phyloP scores from a whole-genome alignment of 2,113 vertebrate species.

The Argyrosomus japonicus region DNA sequence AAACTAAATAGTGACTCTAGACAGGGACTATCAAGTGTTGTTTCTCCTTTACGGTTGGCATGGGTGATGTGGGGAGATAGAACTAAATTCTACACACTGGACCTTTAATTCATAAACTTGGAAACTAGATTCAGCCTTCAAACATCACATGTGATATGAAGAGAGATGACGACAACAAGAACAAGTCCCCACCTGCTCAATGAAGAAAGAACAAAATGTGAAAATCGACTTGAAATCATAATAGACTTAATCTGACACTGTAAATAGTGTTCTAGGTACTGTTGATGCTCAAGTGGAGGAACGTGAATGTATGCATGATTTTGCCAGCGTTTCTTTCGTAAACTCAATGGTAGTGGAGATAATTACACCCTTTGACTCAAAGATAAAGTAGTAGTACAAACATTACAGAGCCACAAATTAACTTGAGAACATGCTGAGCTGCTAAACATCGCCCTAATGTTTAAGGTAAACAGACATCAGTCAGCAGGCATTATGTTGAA shows the following conservation, averaged over 20 bases:
- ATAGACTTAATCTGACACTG: slow-evolving; percentile 9
- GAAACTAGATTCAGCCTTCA: not conserved
- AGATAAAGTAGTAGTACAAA: not conserved
- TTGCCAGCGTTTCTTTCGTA: not conserved
- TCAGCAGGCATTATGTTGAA: not conserved
- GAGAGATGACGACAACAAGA: not conserved
- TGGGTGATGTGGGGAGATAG: no score
- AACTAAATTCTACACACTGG: no score
- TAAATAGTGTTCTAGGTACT: not conserved
- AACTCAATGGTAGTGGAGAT: not conserved
- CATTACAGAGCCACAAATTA: not conserved
- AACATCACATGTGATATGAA: no score
- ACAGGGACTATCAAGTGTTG: no score
- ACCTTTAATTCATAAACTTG: no score
- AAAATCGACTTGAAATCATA: not conserved
- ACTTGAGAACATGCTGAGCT: not conserved
- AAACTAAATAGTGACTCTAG: no score
- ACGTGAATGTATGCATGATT: not conserved
- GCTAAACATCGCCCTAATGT: not conserved
- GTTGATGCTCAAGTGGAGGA: not conserved
- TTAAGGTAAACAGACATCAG: not conserved
- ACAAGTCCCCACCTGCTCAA: not conserved
- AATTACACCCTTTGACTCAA: not conserved
- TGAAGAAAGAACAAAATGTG: not conserved
- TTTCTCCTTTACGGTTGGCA: no score